Evolutionary conservation across 2,797 vertebrate genomes (phyloP).

Genomic region (Tadarida brasiliensis): DNA sequence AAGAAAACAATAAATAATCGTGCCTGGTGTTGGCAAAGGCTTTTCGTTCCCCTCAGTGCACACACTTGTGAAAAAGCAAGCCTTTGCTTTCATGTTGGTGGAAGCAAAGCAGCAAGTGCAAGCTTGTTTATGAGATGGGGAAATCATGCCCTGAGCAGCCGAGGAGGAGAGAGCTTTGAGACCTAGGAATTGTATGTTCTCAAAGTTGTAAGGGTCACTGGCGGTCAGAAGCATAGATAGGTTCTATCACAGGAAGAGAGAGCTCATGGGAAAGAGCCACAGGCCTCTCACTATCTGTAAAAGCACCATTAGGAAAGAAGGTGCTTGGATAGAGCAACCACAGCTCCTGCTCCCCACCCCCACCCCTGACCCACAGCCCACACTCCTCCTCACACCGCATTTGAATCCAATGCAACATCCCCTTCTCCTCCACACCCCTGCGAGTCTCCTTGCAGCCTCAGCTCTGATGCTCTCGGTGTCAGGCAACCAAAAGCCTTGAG

Average conservation of each 20-base stretch:
- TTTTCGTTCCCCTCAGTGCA: slow-evolving; percentile 43
- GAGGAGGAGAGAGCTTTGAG: not conserved
- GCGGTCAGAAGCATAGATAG: not conserved
- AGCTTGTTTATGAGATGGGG: not conserved
- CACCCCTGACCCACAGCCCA: not conserved
- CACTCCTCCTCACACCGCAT: accelerated
- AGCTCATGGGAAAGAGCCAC: not conserved
- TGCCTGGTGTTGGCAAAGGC: not conserved
- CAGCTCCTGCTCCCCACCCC: not conserved
- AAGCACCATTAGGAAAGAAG: not conserved
- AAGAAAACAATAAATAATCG: slow-evolving; percentile 48
- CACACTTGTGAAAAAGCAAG: not conserved
- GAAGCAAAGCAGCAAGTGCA: not conserved
- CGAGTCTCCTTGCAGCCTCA: not conserved
- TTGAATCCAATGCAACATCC: not conserved
- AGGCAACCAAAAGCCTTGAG: not conserved
- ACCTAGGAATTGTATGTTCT: not conserved
- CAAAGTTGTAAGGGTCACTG: not conserved
- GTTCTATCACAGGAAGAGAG: not conserved
- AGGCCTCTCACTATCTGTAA: not conserved
- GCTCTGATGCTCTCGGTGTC: not conserved
- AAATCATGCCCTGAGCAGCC: not conserved
- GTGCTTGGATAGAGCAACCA: not conserved
- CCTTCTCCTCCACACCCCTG: not conserved
- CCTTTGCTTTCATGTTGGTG: not conserved